Base-by-base conservation (phyloP, 1,140 invertebrate genomes). In the Andricus grossulariae region DNA sequence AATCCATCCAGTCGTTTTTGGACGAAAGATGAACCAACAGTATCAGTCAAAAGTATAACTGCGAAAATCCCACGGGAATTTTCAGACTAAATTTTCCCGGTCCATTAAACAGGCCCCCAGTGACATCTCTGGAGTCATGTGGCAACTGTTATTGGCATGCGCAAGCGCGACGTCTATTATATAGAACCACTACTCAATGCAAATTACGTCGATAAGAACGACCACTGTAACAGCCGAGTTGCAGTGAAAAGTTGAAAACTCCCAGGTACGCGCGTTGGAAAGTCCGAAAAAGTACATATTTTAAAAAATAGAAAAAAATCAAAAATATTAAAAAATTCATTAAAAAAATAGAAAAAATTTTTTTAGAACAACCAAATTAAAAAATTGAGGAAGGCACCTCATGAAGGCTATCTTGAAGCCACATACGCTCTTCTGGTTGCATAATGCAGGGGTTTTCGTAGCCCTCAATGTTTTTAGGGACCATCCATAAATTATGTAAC, bases 81-180 rank as follows among this genome's bases (percentile, higher is more conserved):
- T 15, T 12, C 2, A 76, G 87, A 87, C 88, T 86, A 88, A 80
- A 88, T 77, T 86, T 89, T 83, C 72, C 60, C 88, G 66, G 77
- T 71, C 60, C 60, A 80, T 86, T 85, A 84, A 80, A 80, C 78
- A 84, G 85, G 82, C 82, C 50, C 52, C 71, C 86, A 84, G 83
- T 84, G 88, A 87, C 88, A 89, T 83, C 88, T 89, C 21, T 82
- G 74, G 81, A 54, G 15, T 10, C 16, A 66, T 32, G 55, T 25
- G 16, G 32, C 75, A 85, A 90, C 83, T 79, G 75, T 73, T 50
- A 50, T 25, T 39, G 39, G 8, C 70, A 18, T n/a, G 81, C 81
- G 82, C 86, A 85, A 80, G 83, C 84, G 80, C 75, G 13, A 66
- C 21, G 57, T 7, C 52, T 71, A 19, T 10, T 45, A 45, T 45